Base-by-base conservation (phyloP, 1,140 invertebrate species). In the Drosophila sp. region DNA sequence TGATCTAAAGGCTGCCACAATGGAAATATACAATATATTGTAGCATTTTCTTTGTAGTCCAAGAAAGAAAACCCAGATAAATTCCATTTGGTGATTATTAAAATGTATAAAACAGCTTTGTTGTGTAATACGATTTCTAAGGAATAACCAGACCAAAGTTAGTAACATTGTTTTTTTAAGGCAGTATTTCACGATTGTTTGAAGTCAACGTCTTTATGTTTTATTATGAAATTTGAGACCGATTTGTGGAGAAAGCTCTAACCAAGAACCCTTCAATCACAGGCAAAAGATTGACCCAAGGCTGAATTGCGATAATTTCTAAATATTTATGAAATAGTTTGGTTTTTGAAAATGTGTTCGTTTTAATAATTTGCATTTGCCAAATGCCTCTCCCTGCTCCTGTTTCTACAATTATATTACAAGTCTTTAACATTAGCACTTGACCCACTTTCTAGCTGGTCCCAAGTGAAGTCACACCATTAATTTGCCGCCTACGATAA, bases 371-470 rank as follows among this genome's bases (percentile, higher is more conserved):
- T 17, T 17, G 17, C 17, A 17, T 17, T 0, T 17, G 17, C 17
- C 17, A 17, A 17, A 17, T 17, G 17, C 17, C 17, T 17, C 17
- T 17, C 17, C 17, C 0, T 17, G 0, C 17, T 17, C 0, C 0
- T 17, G 17, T 17, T 17, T 17, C 17, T 17, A 17, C 0, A 17
- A 0, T 17, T 17, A 17, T 17, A 17, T 17, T 17, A 17, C 17
- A 0, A 17, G 0, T 17, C 17, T 17, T 0, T 0, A 17, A 17
- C 17, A 17, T 17, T 17, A 17, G 44, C 44, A 47, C 44, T 50
- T 72, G 73, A 63, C 73, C 72, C 72, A 75, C 72, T 68, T 75
- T 75, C 64, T 58, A 33, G 38, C 57, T 27, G 41, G 25, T 35
- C 35, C 66, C 54, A 33, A 38, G 62, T 35, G 54, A 38, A 65